Evolutionary conservation across 2,113 vertebrate species (phyloP), one percentile per base, ranked within the genome.

Genomic region (Ceuthmochares aereus): DNA sequence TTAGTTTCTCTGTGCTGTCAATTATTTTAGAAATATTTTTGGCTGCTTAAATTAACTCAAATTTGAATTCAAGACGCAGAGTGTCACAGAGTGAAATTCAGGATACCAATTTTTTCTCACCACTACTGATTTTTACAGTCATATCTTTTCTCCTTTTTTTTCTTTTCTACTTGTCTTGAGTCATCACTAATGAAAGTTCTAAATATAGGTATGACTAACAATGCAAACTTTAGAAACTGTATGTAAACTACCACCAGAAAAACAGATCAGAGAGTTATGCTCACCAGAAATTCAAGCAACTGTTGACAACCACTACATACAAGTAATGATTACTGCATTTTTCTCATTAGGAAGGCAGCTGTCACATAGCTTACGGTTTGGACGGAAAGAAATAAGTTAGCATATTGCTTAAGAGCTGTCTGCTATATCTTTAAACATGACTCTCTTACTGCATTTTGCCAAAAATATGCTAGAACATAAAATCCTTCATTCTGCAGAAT

Each of bases 201-300:
- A 98, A 98, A 98, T 97, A 98, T 97, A 98, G 94, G 94, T 88
- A 96, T 97, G 97, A 98, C 97, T 98, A 98, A 98, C 96, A 95
- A 96, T 92, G 96, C 96, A 93, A 96, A 97, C 96, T 96, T 97
- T 74, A 94, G 91, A 95, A 97, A 97, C 95, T 70, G 79, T 96
- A 95, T 93, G 93, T 96, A 98, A 98, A 97, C 79, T 78, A 93
- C 96, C 51, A 26, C 92, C 96, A 60, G 74, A 96, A 96, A 98
- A 98, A 96, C 75, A 97, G 96, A 98, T 96, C 88, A 97, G 95
- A 94, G 87, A 95, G 84, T 88, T 91, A 63, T 84, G 93, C 78
- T 96, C 89, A 78, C 96, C 87, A 95, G 87, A 63, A 13, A 90
- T 88, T 94, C 93, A 91, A 94, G 90, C 64, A 85, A 93, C 75